Conservation (phyloP, 2,113 vertebrate genomes). For the Oreochromis spilurus region DNA sequence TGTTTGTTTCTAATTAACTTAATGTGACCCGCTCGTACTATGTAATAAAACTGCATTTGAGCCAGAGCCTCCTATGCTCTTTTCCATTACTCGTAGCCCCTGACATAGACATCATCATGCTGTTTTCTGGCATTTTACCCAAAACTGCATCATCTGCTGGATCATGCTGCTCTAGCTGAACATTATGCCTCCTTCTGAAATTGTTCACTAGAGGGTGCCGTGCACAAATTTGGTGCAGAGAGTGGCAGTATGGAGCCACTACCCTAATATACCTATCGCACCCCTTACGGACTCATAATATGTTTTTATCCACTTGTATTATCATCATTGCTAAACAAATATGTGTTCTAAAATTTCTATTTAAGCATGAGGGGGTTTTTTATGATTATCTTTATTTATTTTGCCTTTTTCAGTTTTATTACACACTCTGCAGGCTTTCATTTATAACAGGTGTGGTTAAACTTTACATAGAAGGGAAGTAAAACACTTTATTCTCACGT, state of each 20-base stretch:
- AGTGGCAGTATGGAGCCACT: not conserved
- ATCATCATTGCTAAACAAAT: not conserved
- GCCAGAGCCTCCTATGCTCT: not conserved
- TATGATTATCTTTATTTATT: not conserved
- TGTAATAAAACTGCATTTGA: not conserved
- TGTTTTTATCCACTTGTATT: not conserved
- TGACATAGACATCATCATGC: not conserved
- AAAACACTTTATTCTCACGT: not conserved
- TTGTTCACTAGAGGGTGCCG: constrained; percentile 44
- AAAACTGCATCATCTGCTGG: constrained; percentile 22
- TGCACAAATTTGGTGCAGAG: not conserved
- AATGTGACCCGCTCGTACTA: not conserved
- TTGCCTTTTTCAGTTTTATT: not conserved
- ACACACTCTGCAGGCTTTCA: not conserved
- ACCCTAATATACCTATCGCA: not conserved
- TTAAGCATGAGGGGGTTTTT: accelerated
- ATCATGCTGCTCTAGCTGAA: not conserved
- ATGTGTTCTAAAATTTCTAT: not conserved
- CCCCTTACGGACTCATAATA: not conserved
- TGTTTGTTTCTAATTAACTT: not conserved
- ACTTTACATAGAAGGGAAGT: not conserved
- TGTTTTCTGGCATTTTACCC: constrained; percentile 10
- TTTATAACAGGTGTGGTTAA: not conserved
- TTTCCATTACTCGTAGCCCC: not conserved
- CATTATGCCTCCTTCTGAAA: not conserved